A percentile compares a stretch with the other conserved stretches of the same genome.
phyloP scores from a whole-genome alignment of 2,797 vertebrate species.

The Tokudaia tokunoshimensis region DNA sequence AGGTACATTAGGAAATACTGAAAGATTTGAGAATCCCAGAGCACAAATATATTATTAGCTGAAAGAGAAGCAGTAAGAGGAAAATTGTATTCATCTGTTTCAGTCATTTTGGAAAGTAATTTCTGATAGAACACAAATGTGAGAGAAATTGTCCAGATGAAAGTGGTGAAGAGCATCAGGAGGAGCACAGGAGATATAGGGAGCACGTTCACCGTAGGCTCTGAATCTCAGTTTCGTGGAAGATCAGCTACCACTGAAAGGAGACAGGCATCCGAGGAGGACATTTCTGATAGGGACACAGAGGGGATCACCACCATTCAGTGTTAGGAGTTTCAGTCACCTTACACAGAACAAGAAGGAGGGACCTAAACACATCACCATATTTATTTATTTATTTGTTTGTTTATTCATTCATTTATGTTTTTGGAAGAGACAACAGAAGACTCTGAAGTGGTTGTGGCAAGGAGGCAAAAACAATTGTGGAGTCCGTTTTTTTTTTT shows the following conservation, averaged over 20 bases:
- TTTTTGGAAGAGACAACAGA: background rate
- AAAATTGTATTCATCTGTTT: slow-evolving; percentile 19
- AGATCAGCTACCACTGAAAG: background rate
- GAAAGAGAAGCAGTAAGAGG: background rate
- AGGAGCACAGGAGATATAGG: background rate
- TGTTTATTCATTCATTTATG: too few relatives aligned
- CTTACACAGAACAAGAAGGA: background rate
- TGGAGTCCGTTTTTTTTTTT: background rate
- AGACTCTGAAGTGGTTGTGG: background rate
- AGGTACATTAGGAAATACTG: background rate
- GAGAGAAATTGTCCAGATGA: background rate
- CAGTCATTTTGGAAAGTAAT: background rate
- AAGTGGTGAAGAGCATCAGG: background rate
- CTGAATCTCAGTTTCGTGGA: background rate
- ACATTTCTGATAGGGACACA: background rate
- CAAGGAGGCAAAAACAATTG: background rate
- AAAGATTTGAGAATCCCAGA: slow-evolving; percentile 24
- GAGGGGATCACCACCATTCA: background rate
- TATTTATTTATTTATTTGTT: background rate
- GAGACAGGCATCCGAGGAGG: background rate
- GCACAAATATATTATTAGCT: background rate
- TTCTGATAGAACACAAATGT: slow-evolving; percentile 32
- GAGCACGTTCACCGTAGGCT: background rate
- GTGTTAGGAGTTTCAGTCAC: background rate
- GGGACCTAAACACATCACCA: background rate